A percentile compares a stretch with the other conserved stretches of the same genome.
These are phyloP conservation scores for Eudasyphora cyanicolor DNA, from an alignment of 2,888 invertebrate species.

Conservation along the genomic window DNA sequence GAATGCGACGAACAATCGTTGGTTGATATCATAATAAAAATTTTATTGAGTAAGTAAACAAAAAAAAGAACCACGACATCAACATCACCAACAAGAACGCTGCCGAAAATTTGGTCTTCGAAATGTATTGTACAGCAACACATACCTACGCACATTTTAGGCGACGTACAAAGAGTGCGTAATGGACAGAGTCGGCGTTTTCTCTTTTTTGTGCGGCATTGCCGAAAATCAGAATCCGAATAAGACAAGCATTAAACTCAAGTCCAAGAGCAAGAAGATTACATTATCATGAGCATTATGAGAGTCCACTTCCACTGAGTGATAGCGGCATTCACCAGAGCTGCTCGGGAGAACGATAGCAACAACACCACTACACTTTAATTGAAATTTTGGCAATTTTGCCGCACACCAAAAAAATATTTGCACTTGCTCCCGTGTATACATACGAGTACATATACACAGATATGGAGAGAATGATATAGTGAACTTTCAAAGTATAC, in stretches of 20 bases:
- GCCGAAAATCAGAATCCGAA: background rate
- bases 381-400: too few species aligned
- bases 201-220: conserved; percentile 11
- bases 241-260: background rate
- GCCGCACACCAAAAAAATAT: too few species aligned
- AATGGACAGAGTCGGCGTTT: background rate
- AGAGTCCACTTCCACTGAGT: too few species aligned
- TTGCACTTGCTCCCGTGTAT: too few species aligned
- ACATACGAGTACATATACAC: too few species aligned
- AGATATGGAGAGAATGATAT: too few species aligned
- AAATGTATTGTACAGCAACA: background rate
- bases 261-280: background rate
- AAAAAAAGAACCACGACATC: conserved; percentile 55
- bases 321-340: too few species aligned
- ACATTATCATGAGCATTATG: background rate
- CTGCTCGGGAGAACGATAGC: too few species aligned
- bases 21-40: conserved; percentile 77
- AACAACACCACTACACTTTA: too few species aligned
- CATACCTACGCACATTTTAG: background rate
- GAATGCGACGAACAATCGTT: conserved; percentile 44
- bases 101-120: conserved; percentile 51
- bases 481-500: too few species aligned
- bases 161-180: background rate
- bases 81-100: conserved; percentile 34
- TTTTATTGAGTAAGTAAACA: conserved; percentile 77